Base-by-base conservation (phyloP, 2,113 vertebrate species). In the Rostratula benghalensis region DNA sequence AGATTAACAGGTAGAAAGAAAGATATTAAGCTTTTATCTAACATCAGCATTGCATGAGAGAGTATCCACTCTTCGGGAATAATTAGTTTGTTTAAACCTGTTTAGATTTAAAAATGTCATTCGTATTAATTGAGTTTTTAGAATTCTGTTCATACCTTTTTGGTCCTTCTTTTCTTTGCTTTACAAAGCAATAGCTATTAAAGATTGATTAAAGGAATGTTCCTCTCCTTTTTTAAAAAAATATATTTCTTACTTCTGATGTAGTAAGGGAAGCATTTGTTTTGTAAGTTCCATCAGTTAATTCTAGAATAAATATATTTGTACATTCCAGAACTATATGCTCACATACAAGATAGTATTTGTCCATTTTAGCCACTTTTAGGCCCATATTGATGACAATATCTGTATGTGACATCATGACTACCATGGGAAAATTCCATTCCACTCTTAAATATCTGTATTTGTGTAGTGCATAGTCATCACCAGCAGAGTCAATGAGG, bases 21-120 rank as follows among this genome's bases (percentile, higher is more conserved):
- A 85, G 18, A 28, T 79, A 75, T 81, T 90, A 79, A 35, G 35
- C 30, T 89, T 92, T 91, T 75, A 69, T 89, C 65, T 73, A 73
- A 45, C 63, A 89, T 71, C 48, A 87, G 6, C 35, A 10, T 18
- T 78, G 39, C 0, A 6, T 1, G 9, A 51, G 27, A 87, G 19
- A 50, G 17, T 82, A 69, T 50, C 45, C 28, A 19, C 23, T 77
- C 64, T 57, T 78, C 60, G 80, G 43, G 68, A 93, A 75, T 81
- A 93, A 93, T 90, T 91, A 85, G 35, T 86, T 90, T 90, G 50
- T 82, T 87, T 84, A 93, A 90, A 76, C 7, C 22, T 84, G 35
- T 60, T 91, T 75, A 69, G 41, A 87, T 91, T 93, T 93, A 30
- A 82, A 95, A 82, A 37, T 24, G 27, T 50, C 28, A 37, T 87